Base-by-base conservation (phyloP, 2,113 vertebrate species). In the Mormyrus lacerda region DNA sequence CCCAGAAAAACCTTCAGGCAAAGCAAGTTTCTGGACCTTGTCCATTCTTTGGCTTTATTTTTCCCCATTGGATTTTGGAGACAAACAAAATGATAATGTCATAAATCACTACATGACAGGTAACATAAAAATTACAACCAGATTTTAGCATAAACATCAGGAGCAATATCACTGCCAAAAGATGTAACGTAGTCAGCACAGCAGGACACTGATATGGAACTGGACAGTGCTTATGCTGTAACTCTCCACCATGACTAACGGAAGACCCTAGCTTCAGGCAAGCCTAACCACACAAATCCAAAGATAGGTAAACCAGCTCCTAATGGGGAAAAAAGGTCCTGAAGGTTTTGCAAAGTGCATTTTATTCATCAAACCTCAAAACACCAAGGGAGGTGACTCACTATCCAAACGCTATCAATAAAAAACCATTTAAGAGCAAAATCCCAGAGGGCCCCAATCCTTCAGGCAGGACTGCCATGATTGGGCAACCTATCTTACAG, bases 371-470 rank as follows among this genome's bases (percentile, higher is more conserved):
- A 79, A 79, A 42, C 35, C 73, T 42, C 73, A 79, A 79, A 79
- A 79, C 73, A 79, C 73, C 73, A 79, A 42, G 35, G 35, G 17
- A 79, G 31, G 73, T 15, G 73, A 79, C 73, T 42, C 35, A 79
- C 73, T 42, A 79, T 79, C 73, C 73, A 79, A 79, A 79, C 73
- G 15, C 73, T 79, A 79, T 79, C 73, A 79, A 79, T 79, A 79
- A 79, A 79, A 79, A 79, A 79, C 35, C 73, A 79, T 79, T 79
- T 79, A 79, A 79, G 73, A 79, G 73, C 13, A 42, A 79, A 79
- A 42, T 79, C 73, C 35, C 73, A 0, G 5, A 42, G 35, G 73
- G 35, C 1, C 31, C 35, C 73, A 79, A 79, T 79, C 73, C 31
- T 79, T 79, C 73, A 79, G 73, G 73, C 35, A 42, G 35, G 73